Base-by-base conservation (phyloP, 2,113 vertebrate genomes). In the Notiomystis cincta region DNA sequence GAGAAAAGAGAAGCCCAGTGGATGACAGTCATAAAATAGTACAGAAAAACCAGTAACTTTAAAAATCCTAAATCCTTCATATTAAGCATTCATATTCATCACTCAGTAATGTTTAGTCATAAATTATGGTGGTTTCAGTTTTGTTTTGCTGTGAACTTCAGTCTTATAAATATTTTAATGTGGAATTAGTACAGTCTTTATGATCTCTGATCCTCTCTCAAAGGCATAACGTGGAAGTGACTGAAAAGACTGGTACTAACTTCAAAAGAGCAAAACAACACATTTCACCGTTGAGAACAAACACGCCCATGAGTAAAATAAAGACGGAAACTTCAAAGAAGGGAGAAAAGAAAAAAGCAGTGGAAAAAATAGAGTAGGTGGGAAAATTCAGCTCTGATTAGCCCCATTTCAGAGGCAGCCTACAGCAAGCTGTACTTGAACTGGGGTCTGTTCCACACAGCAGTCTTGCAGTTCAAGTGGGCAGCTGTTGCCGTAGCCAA, bases 401-500 rank as follows among this genome's bases (percentile, higher is more conserved):
- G 60, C 28, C 22, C 31, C 24, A n/a, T 67, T 78, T 61, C 70
- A 65, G 56, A 76, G 28, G 80, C 81, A 87, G 77, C 44, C 62
- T 47, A 37, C 2, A 6, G 56, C 50, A 54, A 79, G 30, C 25
- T 1, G 0, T 6, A n/a, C 53, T 38, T 45, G 11, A 79, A 61
- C 11, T 0, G 0, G 0, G 2, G 3, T 42, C 50, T 75, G 28
- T 62, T 30, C 33, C 42, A 25, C 1, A 1, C 1, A 1, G 48
- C 37, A 76, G 35, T 24, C 48, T 2, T 18, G 61, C 33, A 71
- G 61, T 9, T 60, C 16, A 38, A 25, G 24, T 1, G 2, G 21
- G 62, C 62, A 77, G 66, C 78, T 40, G 69, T n/a, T n/a, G n/a
- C n/a, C n/a, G n/a, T n/a, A n/a, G n/a, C n/a, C n/a, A n/a, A n/a